Conservation (phyloP, 2,888 invertebrate species). For the Sarcophaga carnaria region DNA sequence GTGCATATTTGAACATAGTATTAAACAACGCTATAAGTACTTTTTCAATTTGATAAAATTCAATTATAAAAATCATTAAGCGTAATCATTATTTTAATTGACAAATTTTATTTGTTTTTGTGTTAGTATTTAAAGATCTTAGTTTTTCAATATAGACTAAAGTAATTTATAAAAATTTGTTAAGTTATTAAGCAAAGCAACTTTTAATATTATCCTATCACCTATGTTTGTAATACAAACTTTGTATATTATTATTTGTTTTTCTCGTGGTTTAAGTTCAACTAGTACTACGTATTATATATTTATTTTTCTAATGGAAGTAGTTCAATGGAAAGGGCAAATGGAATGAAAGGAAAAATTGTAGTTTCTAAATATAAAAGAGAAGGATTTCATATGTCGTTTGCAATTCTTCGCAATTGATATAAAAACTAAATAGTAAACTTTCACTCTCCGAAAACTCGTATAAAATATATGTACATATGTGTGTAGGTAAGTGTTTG, state of each 20-base stretch:
- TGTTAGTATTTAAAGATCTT: no score
- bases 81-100: no score
- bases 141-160: not conserved
- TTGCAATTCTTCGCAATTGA: conserved; percentile 49
- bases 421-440: conserved; percentile 31
- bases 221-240: no score
- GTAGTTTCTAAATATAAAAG: not conserved
- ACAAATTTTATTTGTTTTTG: no score
- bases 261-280: no score
- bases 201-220: no score
- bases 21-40: no score
- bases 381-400: conserved; percentile 48
- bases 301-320: conserved; percentile 6
- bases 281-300: not conserved
- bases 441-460: not conserved
- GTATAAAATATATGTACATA: not conserved
- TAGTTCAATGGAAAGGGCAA: conserved; percentile 39
- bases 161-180: not conserved
- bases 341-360: not conserved
- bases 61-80: no score
- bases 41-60: no score
- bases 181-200: not conserved
- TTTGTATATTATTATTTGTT: no score
- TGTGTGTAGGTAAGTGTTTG: not conserved
- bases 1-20: no score